Base-by-base conservation (phyloP, 2,797 vertebrate species). In the Gorsachius magnificus region DNA sequence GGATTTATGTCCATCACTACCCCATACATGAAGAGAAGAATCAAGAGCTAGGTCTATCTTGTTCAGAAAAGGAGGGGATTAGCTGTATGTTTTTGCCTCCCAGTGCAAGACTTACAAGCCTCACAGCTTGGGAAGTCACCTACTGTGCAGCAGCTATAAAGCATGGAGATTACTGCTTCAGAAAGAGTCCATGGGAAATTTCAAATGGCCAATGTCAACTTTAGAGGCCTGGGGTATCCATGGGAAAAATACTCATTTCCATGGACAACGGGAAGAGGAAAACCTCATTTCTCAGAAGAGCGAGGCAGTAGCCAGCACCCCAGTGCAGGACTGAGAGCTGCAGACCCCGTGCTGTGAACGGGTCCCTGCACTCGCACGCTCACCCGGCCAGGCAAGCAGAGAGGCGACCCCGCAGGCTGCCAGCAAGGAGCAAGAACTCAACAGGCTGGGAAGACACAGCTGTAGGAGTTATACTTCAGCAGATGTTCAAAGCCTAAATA, bases 11-110 rank as follows among this genome's bases (percentile, higher is more conserved):
- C 81, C 83, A 78, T 82, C 83, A 46, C 83, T 86, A 81, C 53
- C 36, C 36, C 57, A 78, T 71, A 83, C 17, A 76, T 81, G 88
- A 83, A 69, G 83, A 61, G 80, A 94, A 90, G 69, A 95, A 88
- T 61, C 91, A 88, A 78, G 58, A 93, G 38, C 61, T 66, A 83
- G 88, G 48, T 90, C 88, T 92, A 81, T 71, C 77, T 64, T 61
- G 36, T 88, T 95, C 86, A 75, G 86, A 83, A 85, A 83, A 93
- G 53, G 72, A 91, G 26, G 29, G 72, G 69, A 95, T 95, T 90
- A 95, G 65, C 70, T 95, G 25, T 20, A 33, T 50, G 51, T 69
- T 96, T 91, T 86, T 94, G 65, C 85, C 85, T 95, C 33, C 19
- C 63, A 81, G 70, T 71, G 83, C 72, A 90, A 75, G 74, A 75